Evolutionary conservation across 2,113 vertebrate species (phyloP), one percentile per base, ranked within the genome.

Genomic region (Sardina pilchardus): DNA sequence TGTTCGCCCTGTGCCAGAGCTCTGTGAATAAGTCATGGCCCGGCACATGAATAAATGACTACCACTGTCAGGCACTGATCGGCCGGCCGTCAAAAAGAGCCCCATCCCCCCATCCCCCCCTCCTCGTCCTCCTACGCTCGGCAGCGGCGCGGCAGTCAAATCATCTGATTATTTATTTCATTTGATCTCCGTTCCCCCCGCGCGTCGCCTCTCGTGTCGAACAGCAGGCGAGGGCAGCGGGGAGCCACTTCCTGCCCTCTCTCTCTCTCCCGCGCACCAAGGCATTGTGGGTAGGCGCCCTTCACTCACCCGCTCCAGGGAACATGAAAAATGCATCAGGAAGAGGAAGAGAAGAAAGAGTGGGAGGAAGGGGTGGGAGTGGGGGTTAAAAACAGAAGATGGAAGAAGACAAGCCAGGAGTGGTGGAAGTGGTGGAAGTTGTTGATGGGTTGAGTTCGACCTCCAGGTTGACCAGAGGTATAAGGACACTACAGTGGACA

Each of bases 41-140:
- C n/a, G n/a, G 48, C n/a, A 80, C 86, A 90, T 90, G 71, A 90
- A 90, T 90, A 88, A 90, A 86, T 90, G 80, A 90, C 82, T n/a
- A 83, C 44, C 53, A n/a, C 67, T 88, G 84, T 87, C 86, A 87
- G 47, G 44, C 75, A 19, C 71, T 56, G 83, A 87, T 86, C 75
- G 88, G 84, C 83, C 84, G 83, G 84, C 59, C 56, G 43, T n/a
- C 30, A 85, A 75, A 0, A 1, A 26, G 4, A 9, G 3, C n/a
- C 63, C 63, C 63, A 1, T 19, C 6, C 26, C 63, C 63, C 26
- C 7, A 8, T 6, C 7, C n/a, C 63, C 7, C 26, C 24, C n/a
- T 9, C 24, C 4, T n/a, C 21, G 7, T 71, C 63, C 26, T 34
- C 63, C n/a, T 81, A 81, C 19, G 34, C 82, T 83, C 71, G 82